phyloP scores from a whole-genome alignment of 2,797 vertebrate species.

The Melanotaenia trifasciata region DNA sequence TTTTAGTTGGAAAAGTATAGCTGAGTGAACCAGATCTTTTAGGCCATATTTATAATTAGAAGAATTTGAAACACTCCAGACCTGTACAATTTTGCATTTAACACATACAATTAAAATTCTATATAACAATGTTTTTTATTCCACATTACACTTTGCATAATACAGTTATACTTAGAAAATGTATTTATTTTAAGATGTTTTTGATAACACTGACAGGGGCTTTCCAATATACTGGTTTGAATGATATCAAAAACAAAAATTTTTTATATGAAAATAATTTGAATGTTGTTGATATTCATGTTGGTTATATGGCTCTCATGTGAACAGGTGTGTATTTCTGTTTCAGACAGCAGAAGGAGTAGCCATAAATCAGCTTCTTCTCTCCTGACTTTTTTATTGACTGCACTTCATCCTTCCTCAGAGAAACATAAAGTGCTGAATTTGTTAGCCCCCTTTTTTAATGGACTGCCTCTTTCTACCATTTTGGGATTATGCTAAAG shows the following conservation, averaged over 20 bases:
- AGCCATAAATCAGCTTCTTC: slow-evolving; percentile 56
- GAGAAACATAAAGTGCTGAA: slow-evolving; percentile 71
- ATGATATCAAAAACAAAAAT: too few relatives aligned
- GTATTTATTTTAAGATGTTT: too few relatives aligned
- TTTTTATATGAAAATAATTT: neutral
- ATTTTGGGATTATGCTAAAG: slow-evolving; percentile 81
- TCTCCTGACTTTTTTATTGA: slow-evolving; percentile 73
- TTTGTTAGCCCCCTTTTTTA: slow-evolving; percentile 73
- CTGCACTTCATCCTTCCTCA: slow-evolving; percentile 69
- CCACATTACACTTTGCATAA: neutral
- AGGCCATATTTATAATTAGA: too few relatives aligned
- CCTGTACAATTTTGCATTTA: neutral
- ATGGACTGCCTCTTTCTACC: slow-evolving; percentile 73
- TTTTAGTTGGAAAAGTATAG: neutral
- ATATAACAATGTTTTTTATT: neutral
- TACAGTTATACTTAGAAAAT: neutral
- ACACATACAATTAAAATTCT: neutral
- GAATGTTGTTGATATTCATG: slow-evolving; percentile 17
- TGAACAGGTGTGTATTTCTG: slow-evolving; percentile 46
- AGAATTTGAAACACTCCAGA: neutral
- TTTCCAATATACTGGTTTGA: neutral
- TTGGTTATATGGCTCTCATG: slow-evolving; percentile 19
- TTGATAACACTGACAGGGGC: neutral
- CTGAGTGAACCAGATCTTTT: too few relatives aligned
- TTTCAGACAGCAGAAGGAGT: slow-evolving; percentile 28